A percentile compares a stretch with the other conserved stretches of the same genome.
Conservation (phyloP, 2,888 invertebrate species). For the Phengaris arion region DNA sequence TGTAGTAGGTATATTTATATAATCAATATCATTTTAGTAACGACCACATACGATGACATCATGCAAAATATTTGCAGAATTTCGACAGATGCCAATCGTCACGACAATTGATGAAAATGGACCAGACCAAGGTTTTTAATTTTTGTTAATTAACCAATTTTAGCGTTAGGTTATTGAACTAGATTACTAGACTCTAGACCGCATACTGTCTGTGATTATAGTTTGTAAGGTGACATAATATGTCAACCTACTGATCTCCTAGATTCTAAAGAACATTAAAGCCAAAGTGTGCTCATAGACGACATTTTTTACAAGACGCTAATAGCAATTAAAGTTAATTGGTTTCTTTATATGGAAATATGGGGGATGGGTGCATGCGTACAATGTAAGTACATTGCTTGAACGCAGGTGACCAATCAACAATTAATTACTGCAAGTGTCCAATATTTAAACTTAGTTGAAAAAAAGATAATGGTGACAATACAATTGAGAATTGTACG, state of each 20-base stretch:
- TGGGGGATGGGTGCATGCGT: conserved; percentile 1
- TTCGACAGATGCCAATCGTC: too few species aligned
- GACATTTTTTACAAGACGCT: not conserved
- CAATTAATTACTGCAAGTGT: conserved; percentile 10
- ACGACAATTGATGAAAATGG: too few species aligned
- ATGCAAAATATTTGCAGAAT: too few species aligned
- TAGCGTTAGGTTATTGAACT: not conserved
- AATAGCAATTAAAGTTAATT: not conserved
- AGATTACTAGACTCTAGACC: too few species aligned
- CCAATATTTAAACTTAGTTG: not conserved
- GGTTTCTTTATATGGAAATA: conserved; percentile 2
- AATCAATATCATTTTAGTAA: too few species aligned
- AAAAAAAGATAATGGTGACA: not conserved
- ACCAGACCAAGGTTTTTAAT: too few species aligned
- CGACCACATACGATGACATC: too few species aligned
- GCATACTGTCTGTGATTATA: not conserved
- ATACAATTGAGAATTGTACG: conserved; percentile 4
- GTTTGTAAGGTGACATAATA: not conserved
- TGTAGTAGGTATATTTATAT: not conserved
- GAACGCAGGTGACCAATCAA: conserved; percentile 1
- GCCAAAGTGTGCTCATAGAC: not conserved
- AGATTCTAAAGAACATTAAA: conserved; percentile 4
- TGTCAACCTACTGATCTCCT: conserved; percentile 10
- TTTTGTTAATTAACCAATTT: not conserved
- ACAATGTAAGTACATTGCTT: not conserved